Evolutionary conservation across 2,797 vertebrate genomes (phyloP).

Genomic region (Columba guinea): DNA sequence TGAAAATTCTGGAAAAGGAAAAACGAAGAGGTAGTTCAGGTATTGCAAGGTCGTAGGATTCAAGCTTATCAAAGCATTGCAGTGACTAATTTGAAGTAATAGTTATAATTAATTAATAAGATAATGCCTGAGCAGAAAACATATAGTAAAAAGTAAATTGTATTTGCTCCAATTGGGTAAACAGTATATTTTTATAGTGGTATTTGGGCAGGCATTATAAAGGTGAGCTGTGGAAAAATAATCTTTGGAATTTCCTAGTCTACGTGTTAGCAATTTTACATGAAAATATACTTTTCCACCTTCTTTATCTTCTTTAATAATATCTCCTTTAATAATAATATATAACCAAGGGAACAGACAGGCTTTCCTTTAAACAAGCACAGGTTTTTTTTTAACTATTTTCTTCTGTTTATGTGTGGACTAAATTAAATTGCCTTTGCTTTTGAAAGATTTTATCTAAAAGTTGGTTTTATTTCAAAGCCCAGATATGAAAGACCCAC

Average conservation of each 20-base stretch:
- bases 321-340: not conserved
- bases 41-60: not conserved
- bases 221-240: not conserved
- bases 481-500: not conserved
- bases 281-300: not conserved
- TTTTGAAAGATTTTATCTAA: not conserved
- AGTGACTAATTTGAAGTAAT: not conserved
- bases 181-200: not conserved
- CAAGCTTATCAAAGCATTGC: not conserved
- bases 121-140: not conserved
- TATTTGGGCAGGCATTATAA: not conserved
- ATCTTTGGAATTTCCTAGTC: not conserved
- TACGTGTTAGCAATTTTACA: not conserved
- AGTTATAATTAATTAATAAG: not conserved
- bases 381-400: not conserved
- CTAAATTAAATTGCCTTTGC: not conserved
- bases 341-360: not conserved
- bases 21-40: not conserved
- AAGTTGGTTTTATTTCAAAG: not conserved
- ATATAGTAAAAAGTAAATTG: not conserved
- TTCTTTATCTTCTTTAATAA: not conserved
- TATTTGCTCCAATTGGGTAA: not conserved
- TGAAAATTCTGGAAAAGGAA: not conserved
- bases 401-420: not conserved
- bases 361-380: not conserved